Evolutionary conservation across 2,113 vertebrate genomes (phyloP).

Genomic region (Chaetura pelagica): DNA sequence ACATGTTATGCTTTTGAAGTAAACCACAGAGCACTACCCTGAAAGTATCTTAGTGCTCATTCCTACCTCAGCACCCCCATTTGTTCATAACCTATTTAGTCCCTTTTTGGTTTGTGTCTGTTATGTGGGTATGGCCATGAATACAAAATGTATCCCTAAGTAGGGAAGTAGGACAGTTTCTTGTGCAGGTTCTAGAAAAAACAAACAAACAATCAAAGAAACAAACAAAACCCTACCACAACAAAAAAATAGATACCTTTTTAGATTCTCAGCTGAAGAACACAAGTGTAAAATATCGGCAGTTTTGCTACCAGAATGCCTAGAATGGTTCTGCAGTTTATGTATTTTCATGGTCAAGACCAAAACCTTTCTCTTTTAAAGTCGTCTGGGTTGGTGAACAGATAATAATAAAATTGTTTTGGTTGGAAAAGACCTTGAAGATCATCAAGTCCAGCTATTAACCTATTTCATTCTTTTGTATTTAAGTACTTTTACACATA

Average conservation of each 20-base stretch:
- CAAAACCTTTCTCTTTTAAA: slow-evolving; percentile 43
- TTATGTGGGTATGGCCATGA: slow-evolving; percentile 40
- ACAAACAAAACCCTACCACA: too few relatives aligned
- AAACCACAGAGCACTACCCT: slow-evolving; percentile 43
- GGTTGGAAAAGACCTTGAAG: too few relatives aligned
- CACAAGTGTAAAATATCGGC: slow-evolving; percentile 47
- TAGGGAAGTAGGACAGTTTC: slow-evolving; percentile 70
- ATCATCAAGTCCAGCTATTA: too few relatives aligned
- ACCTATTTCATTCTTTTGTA: background rate
- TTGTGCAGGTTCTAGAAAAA: slow-evolving; percentile 31
- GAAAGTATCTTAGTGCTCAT: background rate
- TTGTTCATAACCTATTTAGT: slow-evolving; percentile 60
- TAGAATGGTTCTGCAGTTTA: slow-evolving; percentile 44
- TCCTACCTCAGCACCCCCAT: background rate
- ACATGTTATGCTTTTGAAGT: slow-evolving; percentile 68
- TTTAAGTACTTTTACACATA: background rate
- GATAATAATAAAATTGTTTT: background rate
- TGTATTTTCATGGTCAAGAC: background rate
- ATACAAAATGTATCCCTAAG: slow-evolving; percentile 53
- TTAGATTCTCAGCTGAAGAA: slow-evolving; percentile 33
- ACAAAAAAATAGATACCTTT: background rate
- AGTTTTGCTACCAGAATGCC: background rate
- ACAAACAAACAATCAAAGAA: background rate
- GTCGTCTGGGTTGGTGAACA: background rate
- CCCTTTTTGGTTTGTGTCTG: slow-evolving; percentile 62